Percentiles rank a stretch among this genome's conserved stretches.
phyloP scores from a whole-genome alignment of 2,113 vertebrate species.

The Lagenorhynchus albirostris region DNA sequence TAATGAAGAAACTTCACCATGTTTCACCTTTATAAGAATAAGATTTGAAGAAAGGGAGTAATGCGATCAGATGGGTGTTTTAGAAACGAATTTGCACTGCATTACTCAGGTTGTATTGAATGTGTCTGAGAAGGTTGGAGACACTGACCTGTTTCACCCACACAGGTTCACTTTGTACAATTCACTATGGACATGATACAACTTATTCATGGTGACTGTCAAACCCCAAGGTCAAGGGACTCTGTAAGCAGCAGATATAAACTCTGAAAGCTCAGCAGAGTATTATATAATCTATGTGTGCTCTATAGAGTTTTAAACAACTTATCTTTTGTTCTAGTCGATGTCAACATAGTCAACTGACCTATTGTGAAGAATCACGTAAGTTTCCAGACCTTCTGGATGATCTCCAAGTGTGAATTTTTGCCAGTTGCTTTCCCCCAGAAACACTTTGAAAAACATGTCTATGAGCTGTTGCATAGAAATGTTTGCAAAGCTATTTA shows the following conservation, averaged over 20 bases:
- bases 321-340: background rate
- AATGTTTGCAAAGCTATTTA: background rate
- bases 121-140: background rate
- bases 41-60: background rate
- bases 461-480: background rate
- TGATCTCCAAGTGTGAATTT: background rate
- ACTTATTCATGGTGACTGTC: background rate
- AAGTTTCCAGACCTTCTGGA: background rate
- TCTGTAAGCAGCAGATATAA: slow-evolving; percentile 18
- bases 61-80: background rate
- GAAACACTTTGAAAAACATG: background rate
- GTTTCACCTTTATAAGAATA: background rate
- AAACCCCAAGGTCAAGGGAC: background rate
- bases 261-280: background rate
- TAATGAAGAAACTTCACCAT: background rate
- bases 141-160: background rate
- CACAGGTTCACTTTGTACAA: background rate
- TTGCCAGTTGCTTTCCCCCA: background rate
- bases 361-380: background rate
- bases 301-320: background rate
- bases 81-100: background rate
- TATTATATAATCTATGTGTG: background rate
- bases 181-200: background rate
- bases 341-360: background rate
- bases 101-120: background rate